Evolutionary conservation across 1,140 invertebrate genomes (phyloP).

Genomic region (Calephelis virginiensis): DNA sequence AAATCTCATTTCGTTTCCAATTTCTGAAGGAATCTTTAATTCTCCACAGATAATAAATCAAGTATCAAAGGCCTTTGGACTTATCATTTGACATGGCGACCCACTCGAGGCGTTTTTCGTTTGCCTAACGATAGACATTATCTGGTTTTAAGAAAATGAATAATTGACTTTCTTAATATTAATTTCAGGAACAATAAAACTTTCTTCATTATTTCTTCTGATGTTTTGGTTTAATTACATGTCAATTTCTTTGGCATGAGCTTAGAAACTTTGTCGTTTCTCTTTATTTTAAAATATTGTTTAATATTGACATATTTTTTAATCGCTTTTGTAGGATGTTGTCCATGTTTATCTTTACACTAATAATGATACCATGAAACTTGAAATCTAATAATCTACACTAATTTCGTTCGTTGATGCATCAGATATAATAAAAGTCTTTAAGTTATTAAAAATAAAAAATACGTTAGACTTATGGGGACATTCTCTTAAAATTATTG

Average conservation of each 20-base stretch:
- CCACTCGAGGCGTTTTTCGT: background rate
- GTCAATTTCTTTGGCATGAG: background rate
- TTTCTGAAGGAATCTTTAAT: constrained; percentile 5
- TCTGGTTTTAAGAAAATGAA: constrained; percentile 8
- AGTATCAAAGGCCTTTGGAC: constrained; percentile 13
- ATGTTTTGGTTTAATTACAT: constrained; percentile 10
- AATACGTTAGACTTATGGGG: too few relatives aligned
- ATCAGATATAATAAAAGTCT: too few relatives aligned
- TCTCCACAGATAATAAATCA: constrained; percentile 14
- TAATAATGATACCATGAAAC: too few relatives aligned
- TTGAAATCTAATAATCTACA: too few relatives aligned
- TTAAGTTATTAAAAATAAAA: too few relatives aligned
- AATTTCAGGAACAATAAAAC: background rate
- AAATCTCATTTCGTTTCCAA: constrained; percentile 13
- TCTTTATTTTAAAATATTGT: background rate
- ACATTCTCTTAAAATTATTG: too few relatives aligned
- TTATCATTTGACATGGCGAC: constrained; percentile 12
- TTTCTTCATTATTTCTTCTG: constrained; percentile 9
- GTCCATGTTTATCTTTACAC: too few relatives aligned
- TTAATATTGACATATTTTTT: too few relatives aligned
- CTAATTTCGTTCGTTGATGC: too few relatives aligned
- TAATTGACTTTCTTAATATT: constrained; percentile 2
- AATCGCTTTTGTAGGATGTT: too few relatives aligned
- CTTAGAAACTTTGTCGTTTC: background rate
- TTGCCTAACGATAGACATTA: constrained; percentile 10